phyloP scores from a whole-genome alignment of 1,140 invertebrate species.

The Nasonia vitripennis region DNA sequence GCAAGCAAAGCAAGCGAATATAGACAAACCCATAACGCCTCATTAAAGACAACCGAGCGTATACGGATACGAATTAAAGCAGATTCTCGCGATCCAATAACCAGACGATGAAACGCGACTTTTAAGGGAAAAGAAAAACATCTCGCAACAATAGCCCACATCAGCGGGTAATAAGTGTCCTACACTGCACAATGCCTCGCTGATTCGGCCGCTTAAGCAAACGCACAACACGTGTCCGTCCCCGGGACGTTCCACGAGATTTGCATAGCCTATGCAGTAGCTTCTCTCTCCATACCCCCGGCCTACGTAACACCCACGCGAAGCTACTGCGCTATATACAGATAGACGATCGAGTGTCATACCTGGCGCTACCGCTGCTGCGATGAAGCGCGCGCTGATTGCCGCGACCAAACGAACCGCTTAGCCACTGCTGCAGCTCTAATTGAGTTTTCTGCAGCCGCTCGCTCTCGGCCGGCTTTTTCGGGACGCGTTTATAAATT shows the following conservation, averaged over 20 bases:
- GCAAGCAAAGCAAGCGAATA: background rate
- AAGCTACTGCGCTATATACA: background rate
- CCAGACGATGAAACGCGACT: too few relatives aligned
- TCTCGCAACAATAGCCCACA: background rate
- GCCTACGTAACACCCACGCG: background rate
- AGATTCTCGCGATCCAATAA: too few relatives aligned
- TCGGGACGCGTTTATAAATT: background rate
- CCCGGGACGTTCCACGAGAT: slow-evolving; percentile 8
- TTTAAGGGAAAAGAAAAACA: too few relatives aligned
- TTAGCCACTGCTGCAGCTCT: background rate
- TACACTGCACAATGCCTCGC: slow-evolving; percentile 1
- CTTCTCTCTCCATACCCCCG: background rate
- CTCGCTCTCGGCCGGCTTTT: background rate
- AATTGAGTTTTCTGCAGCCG: slow-evolving; percentile 20
- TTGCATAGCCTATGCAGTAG: slow-evolving; percentile 6
- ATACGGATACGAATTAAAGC: background rate
- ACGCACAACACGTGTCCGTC: background rate
- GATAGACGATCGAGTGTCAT: background rate
- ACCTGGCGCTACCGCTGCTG: background rate
- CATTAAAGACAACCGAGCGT: background rate
- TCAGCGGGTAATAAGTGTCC: background rate
- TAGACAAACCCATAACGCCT: background rate
- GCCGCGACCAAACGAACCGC: slow-evolving; percentile 13
- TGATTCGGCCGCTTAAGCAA: slow-evolving; percentile 15
- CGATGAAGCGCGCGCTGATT: slow-evolving; percentile 29